A percentile compares a stretch with the other conserved stretches of the same genome.
Evolutionary conservation across 1,140 invertebrate species (phyloP).

Genomic region (Drosophila littoralis): DNA sequence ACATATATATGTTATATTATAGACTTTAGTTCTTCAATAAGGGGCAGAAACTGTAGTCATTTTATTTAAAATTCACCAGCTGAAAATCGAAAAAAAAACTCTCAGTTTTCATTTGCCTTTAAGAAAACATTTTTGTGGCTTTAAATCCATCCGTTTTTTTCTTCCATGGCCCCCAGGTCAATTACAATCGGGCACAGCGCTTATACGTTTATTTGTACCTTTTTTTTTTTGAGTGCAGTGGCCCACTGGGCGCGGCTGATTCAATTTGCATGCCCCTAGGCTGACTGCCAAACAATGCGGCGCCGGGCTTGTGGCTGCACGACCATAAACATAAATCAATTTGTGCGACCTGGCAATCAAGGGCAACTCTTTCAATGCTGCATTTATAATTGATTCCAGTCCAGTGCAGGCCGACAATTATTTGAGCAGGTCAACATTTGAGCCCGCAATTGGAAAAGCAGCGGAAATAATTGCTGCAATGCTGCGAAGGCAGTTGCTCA

Average conservation of each 20-base stretch:
- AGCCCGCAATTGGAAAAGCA: not conserved
- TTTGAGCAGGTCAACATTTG: slow-evolving; percentile 2
- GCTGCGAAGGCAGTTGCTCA: not conserved
- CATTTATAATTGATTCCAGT: slow-evolving; percentile 65
- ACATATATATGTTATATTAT: too few species aligned
- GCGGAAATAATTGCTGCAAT: not conserved
- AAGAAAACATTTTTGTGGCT: too few species aligned
- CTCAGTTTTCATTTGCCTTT: too few species aligned
- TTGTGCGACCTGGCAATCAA: slow-evolving; percentile 41
- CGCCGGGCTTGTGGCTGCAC: slow-evolving; percentile 9
- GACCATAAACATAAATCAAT: slow-evolving; percentile 63
- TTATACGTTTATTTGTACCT: not conserved
- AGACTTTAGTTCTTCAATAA: too few species aligned
- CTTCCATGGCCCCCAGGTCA: not conserved
- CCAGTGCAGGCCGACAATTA: not conserved
- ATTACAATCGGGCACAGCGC: not conserved
- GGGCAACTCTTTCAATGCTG: slow-evolving; percentile 45
- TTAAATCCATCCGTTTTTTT: too few species aligned
- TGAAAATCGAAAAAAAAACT: too few species aligned
- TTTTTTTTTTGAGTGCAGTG: slow-evolving; percentile 9
- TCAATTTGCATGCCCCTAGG: slow-evolving; percentile 46
- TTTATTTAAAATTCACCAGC: too few species aligned
- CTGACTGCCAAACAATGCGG: slow-evolving; percentile 23
- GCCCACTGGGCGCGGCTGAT: slow-evolving; percentile 28
- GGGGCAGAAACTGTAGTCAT: too few species aligned